phyloP scores from a whole-genome alignment of 2,113 vertebrate species.

The Lophochroa leadbeateri region DNA sequence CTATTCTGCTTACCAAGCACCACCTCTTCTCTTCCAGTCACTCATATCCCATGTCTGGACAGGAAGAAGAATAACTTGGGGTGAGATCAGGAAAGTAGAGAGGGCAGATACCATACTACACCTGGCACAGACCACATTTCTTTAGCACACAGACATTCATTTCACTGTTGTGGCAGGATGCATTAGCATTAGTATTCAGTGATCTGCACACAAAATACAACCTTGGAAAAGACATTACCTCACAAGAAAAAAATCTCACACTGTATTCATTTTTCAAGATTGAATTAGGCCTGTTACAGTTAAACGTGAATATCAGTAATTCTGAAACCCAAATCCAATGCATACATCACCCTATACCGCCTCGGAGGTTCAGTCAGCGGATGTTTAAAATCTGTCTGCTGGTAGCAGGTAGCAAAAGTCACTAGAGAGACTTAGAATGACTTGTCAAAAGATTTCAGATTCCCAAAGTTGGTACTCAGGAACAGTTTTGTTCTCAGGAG shows the following conservation, averaged over 20 bases:
- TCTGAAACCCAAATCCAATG: slow-evolving; percentile 24
- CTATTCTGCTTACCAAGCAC: background rate
- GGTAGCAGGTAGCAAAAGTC: slow-evolving; percentile 48
- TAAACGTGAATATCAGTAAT: slow-evolving; percentile 62
- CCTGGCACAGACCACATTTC: background rate
- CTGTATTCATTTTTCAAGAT: slow-evolving; percentile 46
- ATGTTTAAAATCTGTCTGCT: slow-evolving; percentile 39
- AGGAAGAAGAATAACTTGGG: background rate
- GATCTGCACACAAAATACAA: background rate
- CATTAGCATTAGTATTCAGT: background rate
- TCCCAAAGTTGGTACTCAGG: background rate
- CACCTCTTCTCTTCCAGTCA: background rate
- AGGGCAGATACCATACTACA: background rate
- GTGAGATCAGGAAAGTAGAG: background rate
- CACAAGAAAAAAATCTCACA: slow-evolving; percentile 60
- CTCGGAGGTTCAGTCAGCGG: slow-evolving; percentile 37
- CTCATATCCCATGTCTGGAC: background rate
- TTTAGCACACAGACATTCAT: background rate
- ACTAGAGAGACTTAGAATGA: slow-evolving; percentile 22
- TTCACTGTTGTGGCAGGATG: background rate
- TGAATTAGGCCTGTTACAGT: slow-evolving; percentile 44
- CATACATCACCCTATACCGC: slow-evolving; percentile 14
- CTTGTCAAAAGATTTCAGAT: slow-evolving; percentile 39
- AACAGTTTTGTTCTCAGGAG: background rate
- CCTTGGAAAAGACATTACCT: slow-evolving; percentile 62